Base-by-base conservation (phyloP, 1,140 invertebrate genomes). In the Drosophila murphyi region DNA sequence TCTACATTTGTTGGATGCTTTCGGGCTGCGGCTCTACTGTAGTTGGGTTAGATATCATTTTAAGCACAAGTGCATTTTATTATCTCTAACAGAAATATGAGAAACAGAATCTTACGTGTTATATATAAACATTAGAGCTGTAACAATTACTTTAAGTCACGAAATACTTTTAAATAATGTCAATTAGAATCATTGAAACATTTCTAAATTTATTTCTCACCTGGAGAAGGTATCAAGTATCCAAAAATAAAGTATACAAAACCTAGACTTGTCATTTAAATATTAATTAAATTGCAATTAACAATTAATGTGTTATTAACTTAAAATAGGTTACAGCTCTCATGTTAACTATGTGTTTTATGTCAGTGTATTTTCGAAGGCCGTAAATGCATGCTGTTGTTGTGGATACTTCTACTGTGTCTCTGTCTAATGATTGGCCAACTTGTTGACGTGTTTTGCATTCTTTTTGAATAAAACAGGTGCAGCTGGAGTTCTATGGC, bases 401-500 rank as follows among this genome's bases (percentile, higher is more conserved):
- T 59, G 45, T 35, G 43, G 28, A 43, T 43, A 57, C 2, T 3
- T 31, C 5, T 59, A 20, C 5, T 10, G 29, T 32, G n/a, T 6
- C 5, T 10, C 8, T 32, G n/a, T 6, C 7, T 20, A 4, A 37
- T 2, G 5, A 48, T 20, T 5, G n/a, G 7, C 4, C 12, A 39
- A 28, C 8, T 20, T 7, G 29, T 10, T 62, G 50, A 62, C 37
- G 12, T 28, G n/a, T 43, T 55, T 7, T 55, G 1, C 7, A 35
- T 20, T 50, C 28, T 32, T 0, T 50, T 32, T 7, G 8, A 12
- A 39, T 10, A 0, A 93, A 86, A 74, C 91, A 95, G 94, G 94
- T 95, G 59, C 96, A 98, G 94, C 94, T 98, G 70, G 95, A 97
- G 76, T 98, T 99, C 94, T 99, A 98, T 88, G 98, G 98, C 32